Evolutionary conservation across 2,888 invertebrate species (phyloP).

Genomic region (Mesorhabditis spiculigera): DNA sequence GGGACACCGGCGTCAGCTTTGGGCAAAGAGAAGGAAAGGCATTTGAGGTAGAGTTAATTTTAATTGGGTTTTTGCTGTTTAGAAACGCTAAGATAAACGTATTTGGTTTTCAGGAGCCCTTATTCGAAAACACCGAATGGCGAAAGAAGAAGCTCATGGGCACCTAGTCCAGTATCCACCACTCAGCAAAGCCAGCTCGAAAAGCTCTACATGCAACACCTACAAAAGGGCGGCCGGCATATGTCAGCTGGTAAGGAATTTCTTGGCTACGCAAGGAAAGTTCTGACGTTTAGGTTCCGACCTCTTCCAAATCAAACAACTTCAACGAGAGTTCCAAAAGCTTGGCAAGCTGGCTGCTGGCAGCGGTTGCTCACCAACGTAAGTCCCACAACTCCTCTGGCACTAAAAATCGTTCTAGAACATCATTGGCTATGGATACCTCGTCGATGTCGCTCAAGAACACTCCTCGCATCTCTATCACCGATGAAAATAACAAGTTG

Average conservation of each 20-base stretch:
- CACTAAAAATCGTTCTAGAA: neutral
- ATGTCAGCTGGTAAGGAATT: neutral
- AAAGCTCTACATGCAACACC: slow-evolving; percentile 44
- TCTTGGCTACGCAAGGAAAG: neutral
- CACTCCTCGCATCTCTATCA: slow-evolving; percentile 51
- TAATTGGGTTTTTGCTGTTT: slow-evolving; percentile 13
- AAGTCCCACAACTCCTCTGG: neutral
- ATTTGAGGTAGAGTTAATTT: slow-evolving; percentile 10
- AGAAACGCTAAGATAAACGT: too few relatives aligned
- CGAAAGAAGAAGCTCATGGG: slow-evolving; percentile 51
- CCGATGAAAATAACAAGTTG: slow-evolving; percentile 52
- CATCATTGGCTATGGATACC: neutral
- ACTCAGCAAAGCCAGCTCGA: slow-evolving; percentile 51
- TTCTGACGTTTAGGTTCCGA: slow-evolving; percentile 9
- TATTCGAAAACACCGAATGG: slow-evolving; percentile 35
- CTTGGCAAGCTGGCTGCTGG: slow-evolving; percentile 19
- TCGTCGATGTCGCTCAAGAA: neutral
- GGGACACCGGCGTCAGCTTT: slow-evolving; percentile 6
- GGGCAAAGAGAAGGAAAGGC: neutral
- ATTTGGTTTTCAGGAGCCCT: slow-evolving; percentile 32
- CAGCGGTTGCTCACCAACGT: neutral
- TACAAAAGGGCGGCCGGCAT: slow-evolving; percentile 13
- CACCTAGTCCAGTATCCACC: slow-evolving; percentile 41
- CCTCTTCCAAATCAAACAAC: slow-evolving; percentile 26
- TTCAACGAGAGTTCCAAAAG: slow-evolving; percentile 53